Base-by-base conservation (phyloP, 2,797 vertebrate species). In the Pelodytes ibericus region DNA sequence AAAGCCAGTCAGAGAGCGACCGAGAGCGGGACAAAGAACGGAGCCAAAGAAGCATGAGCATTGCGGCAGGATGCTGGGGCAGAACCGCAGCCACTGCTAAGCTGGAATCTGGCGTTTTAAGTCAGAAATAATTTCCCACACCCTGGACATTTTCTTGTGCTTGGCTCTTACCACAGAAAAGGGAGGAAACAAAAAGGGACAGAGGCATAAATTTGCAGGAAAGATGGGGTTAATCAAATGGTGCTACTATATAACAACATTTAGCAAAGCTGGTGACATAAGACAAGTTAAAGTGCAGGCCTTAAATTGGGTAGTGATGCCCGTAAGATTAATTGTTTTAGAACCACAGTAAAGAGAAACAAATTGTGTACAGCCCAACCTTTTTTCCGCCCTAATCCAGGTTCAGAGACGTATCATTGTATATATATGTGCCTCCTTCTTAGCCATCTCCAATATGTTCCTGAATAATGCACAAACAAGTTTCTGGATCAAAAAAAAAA, bases 21-120 rank as follows among this genome's bases (percentile, higher is more conserved):
- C 89, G 92, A 80, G 94, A 95, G 71, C 88, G 93, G 25, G 95
- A 96, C 4, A 87, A 88, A 20, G 95, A 96, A 15, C 89, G 93
- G 18, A 77, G 87, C 74, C 94, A 95, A 80, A 93, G 96, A 80
- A 97, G 95, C 89, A 94, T 96, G 94, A 98, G 96, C 86, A 86
- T 98, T 66, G 95, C 96, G 0, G 95, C 96, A 0, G 91, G 93
- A 74, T 98, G 96, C 90, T 97, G 96, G 96, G 95, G 95, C 70
- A 94, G 95, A 20, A 92, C 93, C 81, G 49, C 91, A 2, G 87
- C 90, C n/a, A 87, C 90, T 15, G 69, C 88, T 75, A 94, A 92
- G 72, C 89, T 93, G 11, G 96, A 98, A 10, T 87, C 94, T 0
- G 92, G 93, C 56, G 63, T 91, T 41, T 18, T 94, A 47, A 93